Evolutionary conservation across 2,113 vertebrate genomes (phyloP).

Genomic region (Halichoerus grypus): DNA sequence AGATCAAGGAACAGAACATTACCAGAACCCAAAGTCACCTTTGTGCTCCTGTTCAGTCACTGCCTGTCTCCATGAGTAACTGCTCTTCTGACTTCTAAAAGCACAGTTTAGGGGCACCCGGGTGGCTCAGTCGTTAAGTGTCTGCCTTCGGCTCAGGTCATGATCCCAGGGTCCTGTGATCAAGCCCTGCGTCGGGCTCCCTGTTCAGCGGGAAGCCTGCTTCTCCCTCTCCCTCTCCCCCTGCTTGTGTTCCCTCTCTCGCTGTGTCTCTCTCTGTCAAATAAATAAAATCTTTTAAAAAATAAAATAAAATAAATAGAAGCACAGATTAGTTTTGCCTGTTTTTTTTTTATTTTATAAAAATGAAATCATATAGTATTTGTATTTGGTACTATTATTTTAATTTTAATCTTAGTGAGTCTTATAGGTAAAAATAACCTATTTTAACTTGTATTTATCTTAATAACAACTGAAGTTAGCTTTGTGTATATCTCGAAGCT

Average conservation of each 20-base stretch:
- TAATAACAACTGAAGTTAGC: not conserved
- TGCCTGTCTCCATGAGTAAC: not conserved
- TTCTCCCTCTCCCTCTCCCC: not conserved
- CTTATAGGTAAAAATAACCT: not conserved
- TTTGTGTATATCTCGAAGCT: not conserved
- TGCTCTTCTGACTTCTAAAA: not conserved
- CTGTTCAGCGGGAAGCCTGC: not conserved
- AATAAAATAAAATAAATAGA: not conserved
- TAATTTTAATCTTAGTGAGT: slow-evolving; percentile 20
- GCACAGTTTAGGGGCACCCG: too few relatives aligned
- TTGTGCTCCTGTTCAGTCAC: not conserved
- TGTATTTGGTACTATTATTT: not conserved
- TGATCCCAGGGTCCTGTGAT: not conserved
- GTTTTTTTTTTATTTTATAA: not conserved
- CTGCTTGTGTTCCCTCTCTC: not conserved
- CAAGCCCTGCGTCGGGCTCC: not conserved
- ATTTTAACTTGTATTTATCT: slow-evolving; percentile 12
- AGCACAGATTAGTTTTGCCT: not conserved
- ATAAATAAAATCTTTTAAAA: not conserved
- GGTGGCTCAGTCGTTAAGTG: not conserved
- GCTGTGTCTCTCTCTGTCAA: too few relatives aligned
- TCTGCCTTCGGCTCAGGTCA: not conserved
- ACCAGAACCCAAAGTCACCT: not conserved
- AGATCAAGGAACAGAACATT: not conserved
- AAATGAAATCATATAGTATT: not conserved